Conservation (phyloP, 2,797 vertebrate genomes). For the Coracias cyanogaster region DNA sequence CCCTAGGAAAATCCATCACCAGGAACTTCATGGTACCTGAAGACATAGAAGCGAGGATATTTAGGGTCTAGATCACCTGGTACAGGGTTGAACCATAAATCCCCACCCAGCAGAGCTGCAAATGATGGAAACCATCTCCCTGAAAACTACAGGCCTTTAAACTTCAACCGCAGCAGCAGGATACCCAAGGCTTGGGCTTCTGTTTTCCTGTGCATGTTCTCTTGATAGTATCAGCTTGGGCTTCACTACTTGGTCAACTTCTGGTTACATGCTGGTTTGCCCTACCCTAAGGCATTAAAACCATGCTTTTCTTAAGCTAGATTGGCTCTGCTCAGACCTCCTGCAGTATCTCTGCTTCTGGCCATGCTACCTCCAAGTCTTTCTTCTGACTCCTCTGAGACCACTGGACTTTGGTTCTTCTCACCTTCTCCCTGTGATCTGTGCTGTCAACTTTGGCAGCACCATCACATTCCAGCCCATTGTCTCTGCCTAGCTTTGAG, state of each 20-base stretch:
- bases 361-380: background rate
- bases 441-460: background rate
- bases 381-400: background rate
- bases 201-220: background rate
- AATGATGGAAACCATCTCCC: background rate
- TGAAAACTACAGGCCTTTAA: background rate
- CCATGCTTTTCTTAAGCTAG: background rate
- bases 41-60: background rate
- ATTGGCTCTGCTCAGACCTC: background rate
- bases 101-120: background rate
- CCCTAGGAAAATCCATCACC: background rate
- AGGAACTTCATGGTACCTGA: fast-evolving
- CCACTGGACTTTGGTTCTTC: background rate
- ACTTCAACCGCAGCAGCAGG: background rate
- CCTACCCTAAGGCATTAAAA: background rate
- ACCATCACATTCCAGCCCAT: fast-evolving
- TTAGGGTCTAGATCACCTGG: background rate
- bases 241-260: background rate
- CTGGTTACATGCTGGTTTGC: background rate
- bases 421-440: background rate
- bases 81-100: background rate
- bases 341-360: background rate
- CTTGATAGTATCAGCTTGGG: background rate
- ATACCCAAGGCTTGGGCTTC: background rate
- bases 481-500: background rate